Evolutionary conservation across 2,888 invertebrate genomes (phyloP).

Genomic region (Drosophila melanosoma): DNA sequence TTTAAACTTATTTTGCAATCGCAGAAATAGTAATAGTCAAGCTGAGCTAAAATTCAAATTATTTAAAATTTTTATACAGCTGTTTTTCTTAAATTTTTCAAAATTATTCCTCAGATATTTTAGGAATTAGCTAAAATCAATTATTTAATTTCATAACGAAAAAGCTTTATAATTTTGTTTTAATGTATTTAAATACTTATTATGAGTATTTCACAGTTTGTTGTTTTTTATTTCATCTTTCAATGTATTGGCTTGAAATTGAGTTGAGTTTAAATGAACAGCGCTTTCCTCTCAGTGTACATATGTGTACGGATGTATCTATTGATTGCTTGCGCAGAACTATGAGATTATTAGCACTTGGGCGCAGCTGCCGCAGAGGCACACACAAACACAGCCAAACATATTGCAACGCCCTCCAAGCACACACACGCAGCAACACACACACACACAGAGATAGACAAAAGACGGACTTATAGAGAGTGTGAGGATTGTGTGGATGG

Average conservation of each 20-base stretch:
- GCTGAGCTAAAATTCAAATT: no score
- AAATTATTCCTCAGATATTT: neutral
- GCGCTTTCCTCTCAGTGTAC: neutral
- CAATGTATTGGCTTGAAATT: neutral
- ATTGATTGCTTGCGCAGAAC: constrained; percentile 73
- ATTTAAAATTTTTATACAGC: no score
- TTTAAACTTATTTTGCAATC: neutral
- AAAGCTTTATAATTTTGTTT: neutral
- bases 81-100: neutral
- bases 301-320: constrained; percentile 35
- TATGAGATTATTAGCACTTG: constrained; percentile 83
- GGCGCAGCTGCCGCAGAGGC: constrained; percentile 73
- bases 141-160: neutral
- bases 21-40: neutral
- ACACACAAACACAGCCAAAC: constrained; percentile 32
- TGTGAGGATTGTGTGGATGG: constrained; percentile 16
- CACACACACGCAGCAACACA: neutral
- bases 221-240: neutral
- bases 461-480: neutral
- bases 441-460: neutral
- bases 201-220: neutral
- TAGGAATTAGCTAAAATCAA: neutral
- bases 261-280: neutral
- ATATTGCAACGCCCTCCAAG: constrained; percentile 58
- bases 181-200: neutral